A percentile compares a stretch with the other conserved stretches of the same genome.
Conservation (phyloP, 2,888 invertebrate species). For the Rhamphomyia laevipes region DNA sequence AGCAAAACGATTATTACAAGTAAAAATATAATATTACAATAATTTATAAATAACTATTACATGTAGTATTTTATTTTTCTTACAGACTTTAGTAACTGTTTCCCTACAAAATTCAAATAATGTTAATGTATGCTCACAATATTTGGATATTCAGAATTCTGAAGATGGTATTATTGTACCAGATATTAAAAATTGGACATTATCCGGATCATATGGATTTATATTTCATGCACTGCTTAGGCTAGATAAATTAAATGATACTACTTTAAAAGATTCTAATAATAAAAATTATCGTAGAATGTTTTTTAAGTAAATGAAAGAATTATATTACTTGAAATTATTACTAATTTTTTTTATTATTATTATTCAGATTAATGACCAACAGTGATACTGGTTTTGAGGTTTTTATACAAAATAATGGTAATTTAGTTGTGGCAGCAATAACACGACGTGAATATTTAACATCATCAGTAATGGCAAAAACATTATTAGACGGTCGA, state of each 20-base stretch:
- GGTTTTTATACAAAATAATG: conserved; percentile 44
- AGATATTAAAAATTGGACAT: conserved; percentile 45
- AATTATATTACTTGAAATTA: background rate
- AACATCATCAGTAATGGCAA: conserved; percentile 40
- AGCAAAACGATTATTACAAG: conserved; percentile 31
- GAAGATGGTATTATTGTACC: conserved; percentile 44
- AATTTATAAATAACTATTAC: background rate
- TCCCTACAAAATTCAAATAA: conserved; percentile 31
- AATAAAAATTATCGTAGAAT: conserved; percentile 36
- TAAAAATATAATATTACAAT: conserved; percentile 10
- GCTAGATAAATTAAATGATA: conserved; percentile 31
- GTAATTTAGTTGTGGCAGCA: conserved; percentile 44
- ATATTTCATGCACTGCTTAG: conserved; percentile 46
- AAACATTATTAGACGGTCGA: conserved; percentile 33
- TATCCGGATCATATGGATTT: conserved; percentile 44
- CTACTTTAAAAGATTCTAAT: background rate
- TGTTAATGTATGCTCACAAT: conserved; percentile 38
- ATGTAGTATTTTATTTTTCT: conserved; percentile 1
- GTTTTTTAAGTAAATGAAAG: conserved; percentile 26
- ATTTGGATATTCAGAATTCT: conserved; percentile 40
- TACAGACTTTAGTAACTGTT: conserved; percentile 30
- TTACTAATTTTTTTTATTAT: background rate
- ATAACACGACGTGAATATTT: conserved; percentile 45
- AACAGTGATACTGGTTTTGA: conserved; percentile 45
- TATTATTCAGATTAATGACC: conserved; percentile 39